phyloP scores from a whole-genome alignment of 2,797 vertebrate genomes.

The Parambassis ranga region DNA sequence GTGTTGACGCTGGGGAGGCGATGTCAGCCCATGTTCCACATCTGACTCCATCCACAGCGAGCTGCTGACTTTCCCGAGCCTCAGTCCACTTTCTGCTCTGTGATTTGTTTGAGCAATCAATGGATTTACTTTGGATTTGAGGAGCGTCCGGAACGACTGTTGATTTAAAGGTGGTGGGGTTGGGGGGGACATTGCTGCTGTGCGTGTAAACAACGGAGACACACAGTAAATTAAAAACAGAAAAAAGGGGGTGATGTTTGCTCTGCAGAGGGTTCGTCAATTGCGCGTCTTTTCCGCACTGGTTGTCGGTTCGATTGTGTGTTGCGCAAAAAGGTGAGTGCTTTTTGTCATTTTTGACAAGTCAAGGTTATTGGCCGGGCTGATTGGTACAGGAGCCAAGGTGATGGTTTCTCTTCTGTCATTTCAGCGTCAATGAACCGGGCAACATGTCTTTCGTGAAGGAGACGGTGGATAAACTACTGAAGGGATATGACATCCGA shows the following conservation, averaged over 20 bases:
- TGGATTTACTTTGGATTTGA: conserved; percentile 67
- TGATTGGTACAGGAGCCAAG: conserved; percentile 22
- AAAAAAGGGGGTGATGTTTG: conserved; percentile 78
- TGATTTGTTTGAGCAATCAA: conserved; percentile 25
- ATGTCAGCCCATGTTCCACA: conserved; percentile 54
- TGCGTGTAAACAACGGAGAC: conserved; percentile 26
- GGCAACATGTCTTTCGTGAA: conserved; percentile 97
- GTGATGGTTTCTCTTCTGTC: conserved; percentile 24
- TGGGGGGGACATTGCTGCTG: conserved; percentile 4
- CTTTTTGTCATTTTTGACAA: neutral
- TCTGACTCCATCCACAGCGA: conserved; percentile 36
- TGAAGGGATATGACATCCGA: conserved; percentile 93
- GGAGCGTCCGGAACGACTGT: conserved; percentile 38
- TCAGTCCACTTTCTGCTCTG: conserved; percentile 41
- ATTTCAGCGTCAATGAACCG: conserved; percentile 88
- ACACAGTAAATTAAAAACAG: neutral
- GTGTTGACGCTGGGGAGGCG: conserved; percentile 16
- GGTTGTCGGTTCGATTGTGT: conserved; percentile 88
- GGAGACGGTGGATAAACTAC: conserved; percentile 93
- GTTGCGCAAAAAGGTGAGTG: conserved; percentile 90
- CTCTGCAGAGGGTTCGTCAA: conserved; percentile 79
- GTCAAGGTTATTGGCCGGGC: conserved; percentile 61
- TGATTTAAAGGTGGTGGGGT: conserved; percentile 8
- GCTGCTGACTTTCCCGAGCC: conserved; percentile 52
- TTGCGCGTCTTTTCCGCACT: conserved; percentile 86